Percentiles rank a stretch among this genome's conserved stretches.
Evolutionary conservation across 2,888 invertebrate genomes (phyloP).

Genomic region (Eudemis profundana): DNA sequence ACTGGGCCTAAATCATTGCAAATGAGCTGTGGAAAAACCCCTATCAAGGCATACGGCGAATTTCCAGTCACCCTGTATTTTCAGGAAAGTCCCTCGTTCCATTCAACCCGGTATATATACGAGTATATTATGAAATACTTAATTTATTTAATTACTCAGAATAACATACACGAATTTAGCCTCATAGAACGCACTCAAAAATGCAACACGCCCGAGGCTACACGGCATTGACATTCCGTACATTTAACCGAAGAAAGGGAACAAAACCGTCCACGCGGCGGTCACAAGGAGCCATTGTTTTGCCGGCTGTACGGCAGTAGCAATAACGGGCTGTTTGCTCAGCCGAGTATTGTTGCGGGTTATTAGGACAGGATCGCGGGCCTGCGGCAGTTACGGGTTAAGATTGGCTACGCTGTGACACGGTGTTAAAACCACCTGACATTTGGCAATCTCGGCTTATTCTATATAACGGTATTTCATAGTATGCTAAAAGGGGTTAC

Average conservation of each 20-base stretch:
- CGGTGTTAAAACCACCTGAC: conserved; percentile 52
- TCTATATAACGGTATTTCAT: conserved; percentile 9
- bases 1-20: too few species aligned
- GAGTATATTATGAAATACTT: too few species aligned
- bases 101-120: too few species aligned
- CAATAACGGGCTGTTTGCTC: conserved; percentile 79
- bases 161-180: too few species aligned
- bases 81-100: too few species aligned
- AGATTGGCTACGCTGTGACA: conserved; percentile 61
- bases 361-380: conserved; percentile 75
- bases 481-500: conserved; percentile 16
- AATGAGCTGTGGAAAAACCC: too few species aligned
- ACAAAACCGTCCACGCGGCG: conserved; percentile 69
- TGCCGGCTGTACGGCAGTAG: conserved; percentile 75
- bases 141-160: too few species aligned
- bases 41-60: too few species aligned
- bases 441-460: conserved; percentile 39
- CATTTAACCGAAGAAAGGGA: conserved; percentile 58
- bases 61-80: too few species aligned
- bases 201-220: conserved; percentile 31
- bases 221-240: conserved; percentile 65
- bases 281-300: conserved; percentile 79
- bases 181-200: conserved; percentile 51
- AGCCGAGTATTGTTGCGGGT: conserved; percentile 77
- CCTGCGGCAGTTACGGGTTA: conserved; percentile 60